These are phyloP conservation scores for Neolamprologus hecqui DNA, from an alignment of 2,113 vertebrate genomes.

Conservation along the genomic window DNA sequence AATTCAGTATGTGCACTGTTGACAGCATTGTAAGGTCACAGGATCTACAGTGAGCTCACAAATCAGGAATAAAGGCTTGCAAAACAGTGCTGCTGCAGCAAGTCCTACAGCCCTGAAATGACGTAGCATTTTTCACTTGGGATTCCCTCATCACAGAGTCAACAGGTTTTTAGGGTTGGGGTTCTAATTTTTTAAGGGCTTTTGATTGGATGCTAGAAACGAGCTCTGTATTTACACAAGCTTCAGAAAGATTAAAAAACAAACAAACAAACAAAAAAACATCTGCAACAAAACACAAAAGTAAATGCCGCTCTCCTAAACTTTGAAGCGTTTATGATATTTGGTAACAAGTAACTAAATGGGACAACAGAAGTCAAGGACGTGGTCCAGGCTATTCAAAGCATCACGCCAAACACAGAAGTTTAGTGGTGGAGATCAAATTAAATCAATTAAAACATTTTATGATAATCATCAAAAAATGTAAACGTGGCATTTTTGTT, in stretches of 20 bases:
- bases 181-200: not conserved
- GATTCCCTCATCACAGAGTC: not conserved
- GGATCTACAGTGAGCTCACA: not conserved
- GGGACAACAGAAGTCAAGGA: not conserved
- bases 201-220: rapidly evolving
- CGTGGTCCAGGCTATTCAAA: not conserved
- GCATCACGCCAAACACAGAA: rapidly evolving
- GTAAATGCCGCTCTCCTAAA: not conserved
- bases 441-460: not conserved
- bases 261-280: not conserved
- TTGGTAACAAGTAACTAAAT: not conserved
- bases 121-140: not conserved
- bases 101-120: not conserved
- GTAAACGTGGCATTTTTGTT: not conserved
- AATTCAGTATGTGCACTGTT: not conserved
- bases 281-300: not conserved
- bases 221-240: not conserved
- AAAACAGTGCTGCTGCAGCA: not conserved
- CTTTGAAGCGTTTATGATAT: not conserved
- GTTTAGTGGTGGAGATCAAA: not conserved
- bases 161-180: not conserved
- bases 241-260: not conserved
- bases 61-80: not conserved
- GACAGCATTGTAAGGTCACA: not conserved
- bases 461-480: not conserved